Conservation (phyloP, 2,888 invertebrate genomes). For the Chrysodeixis includens region DNA sequence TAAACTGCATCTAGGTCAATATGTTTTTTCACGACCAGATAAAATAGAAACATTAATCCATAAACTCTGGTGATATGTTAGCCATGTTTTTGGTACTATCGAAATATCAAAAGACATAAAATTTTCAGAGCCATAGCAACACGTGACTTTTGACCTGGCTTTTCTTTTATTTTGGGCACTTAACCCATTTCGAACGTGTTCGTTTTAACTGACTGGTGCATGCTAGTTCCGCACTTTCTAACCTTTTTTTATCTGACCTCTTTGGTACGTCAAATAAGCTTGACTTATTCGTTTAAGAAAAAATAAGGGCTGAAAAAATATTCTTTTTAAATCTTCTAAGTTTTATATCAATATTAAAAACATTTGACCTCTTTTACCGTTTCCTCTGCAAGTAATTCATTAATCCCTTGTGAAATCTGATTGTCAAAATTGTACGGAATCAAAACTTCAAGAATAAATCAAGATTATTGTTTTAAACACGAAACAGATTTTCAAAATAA, state of each 20-base stretch:
- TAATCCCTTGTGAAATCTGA: too few species aligned
- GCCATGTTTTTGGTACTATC: not conserved
- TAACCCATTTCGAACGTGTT: not conserved
- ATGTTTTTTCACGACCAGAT: not conserved
- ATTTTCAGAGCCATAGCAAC: not conserved
- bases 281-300: too few species aligned
- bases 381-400: too few species aligned
- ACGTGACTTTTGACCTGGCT: not conserved
- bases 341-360: too few species aligned
- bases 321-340: too few species aligned
- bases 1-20: not conserved
- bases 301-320: too few species aligned
- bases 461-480: too few species aligned
- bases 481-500: too few species aligned
- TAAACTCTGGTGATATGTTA: not conserved
- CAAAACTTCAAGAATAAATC: too few species aligned
- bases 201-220: not conserved
- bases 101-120: not conserved
- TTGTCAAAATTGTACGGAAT: too few species aligned
- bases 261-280: not conserved
- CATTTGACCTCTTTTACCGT: too few species aligned
- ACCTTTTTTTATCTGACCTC: not conserved
- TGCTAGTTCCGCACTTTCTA: not conserved
- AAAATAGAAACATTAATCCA: not conserved
- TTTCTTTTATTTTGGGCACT: conserved; percentile 1